A percentile compares a stretch with the other conserved stretches of the same genome.
phyloP scores from a whole-genome alignment of 2,888 invertebrate genomes.

The Teinopalpus imperialis region DNA sequence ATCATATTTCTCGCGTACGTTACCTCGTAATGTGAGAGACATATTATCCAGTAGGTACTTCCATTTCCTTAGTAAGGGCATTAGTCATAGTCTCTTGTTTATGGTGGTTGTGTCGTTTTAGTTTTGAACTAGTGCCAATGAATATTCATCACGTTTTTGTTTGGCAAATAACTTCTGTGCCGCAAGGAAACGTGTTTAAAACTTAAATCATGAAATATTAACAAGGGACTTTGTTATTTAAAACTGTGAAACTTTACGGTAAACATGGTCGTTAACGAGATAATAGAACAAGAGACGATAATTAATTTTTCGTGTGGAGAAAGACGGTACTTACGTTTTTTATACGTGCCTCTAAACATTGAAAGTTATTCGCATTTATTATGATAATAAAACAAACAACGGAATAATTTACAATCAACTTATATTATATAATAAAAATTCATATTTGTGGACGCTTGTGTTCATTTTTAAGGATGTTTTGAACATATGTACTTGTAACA shows the following conservation, averaged over 20 bases:
- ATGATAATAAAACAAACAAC: not conserved
- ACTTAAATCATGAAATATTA: conserved; percentile 69
- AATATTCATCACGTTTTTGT: conserved; percentile 64
- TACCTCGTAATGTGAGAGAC: conserved; percentile 2
- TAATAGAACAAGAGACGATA: conserved; percentile 54
- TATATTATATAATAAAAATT: too few species aligned
- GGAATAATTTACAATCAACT: not conserved
- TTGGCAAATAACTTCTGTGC: conserved; percentile 56
- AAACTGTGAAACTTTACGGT: conserved; percentile 62
- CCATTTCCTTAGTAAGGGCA: conserved; percentile 7
- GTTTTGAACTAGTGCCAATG: conserved; percentile 33
- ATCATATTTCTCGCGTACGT: too few species aligned
- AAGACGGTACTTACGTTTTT: conserved; percentile 2
- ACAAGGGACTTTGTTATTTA: conserved; percentile 57
- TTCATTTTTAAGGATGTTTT: too few species aligned
- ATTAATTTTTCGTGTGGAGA: conserved; percentile 40
- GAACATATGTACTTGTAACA: too few species aligned
- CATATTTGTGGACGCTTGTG: too few species aligned
- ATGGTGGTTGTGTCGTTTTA: conserved; percentile 30
- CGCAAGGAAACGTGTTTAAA: conserved; percentile 49
- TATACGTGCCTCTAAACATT: conserved; percentile 21
- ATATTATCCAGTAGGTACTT: conserved; percentile 3
- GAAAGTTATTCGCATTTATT: conserved; percentile 14
- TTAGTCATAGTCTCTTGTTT: conserved; percentile 22
- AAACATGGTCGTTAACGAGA: conserved; percentile 65